Evolutionary conservation across 2,888 invertebrate species (phyloP).

Genomic region (Therioaphis trifolii): DNA sequence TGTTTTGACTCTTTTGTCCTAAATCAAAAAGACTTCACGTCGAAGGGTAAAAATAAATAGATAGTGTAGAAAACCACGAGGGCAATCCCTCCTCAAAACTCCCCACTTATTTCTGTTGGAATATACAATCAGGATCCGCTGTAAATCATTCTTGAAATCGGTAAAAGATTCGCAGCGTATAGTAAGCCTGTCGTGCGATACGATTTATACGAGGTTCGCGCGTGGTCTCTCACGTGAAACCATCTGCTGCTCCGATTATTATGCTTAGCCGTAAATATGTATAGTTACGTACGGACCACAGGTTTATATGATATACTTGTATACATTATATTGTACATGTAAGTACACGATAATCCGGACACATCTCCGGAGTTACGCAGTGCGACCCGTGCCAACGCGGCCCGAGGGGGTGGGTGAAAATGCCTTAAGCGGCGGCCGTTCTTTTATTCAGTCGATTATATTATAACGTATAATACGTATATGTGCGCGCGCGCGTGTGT

Average conservation of each 20-base stretch:
- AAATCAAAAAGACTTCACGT: background rate
- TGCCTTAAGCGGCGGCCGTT: constrained; percentile 19
- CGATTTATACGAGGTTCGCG: too few species aligned
- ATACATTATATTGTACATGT: too few species aligned
- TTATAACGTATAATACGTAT: constrained; percentile 6
- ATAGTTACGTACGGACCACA: too few species aligned
- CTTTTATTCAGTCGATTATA: constrained; percentile 20
- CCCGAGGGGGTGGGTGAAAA: constrained; percentile 43
- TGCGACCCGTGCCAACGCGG: constrained; percentile 20
- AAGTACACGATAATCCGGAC: constrained; percentile 10
- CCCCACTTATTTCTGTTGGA: background rate
- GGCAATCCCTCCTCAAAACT: background rate
- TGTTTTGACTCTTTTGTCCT: constrained; percentile 58
- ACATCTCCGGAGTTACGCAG: constrained; percentile 8
- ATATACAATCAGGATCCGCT: background rate
- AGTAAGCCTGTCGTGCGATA: too few species aligned
- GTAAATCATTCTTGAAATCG: constrained; percentile 52
- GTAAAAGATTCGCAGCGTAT: too few species aligned
- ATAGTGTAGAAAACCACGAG: background rate
- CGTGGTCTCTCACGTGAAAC: background rate
- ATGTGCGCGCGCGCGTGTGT: background rate
- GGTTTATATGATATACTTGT: too few species aligned
- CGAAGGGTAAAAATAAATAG: background rate
- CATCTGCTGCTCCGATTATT: constrained; percentile 20
- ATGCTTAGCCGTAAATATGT: background rate